A percentile compares a stretch with the other conserved stretches of the same genome.
Conservation (phyloP, 2,113 vertebrate species). For the Heliornis fulica region DNA sequence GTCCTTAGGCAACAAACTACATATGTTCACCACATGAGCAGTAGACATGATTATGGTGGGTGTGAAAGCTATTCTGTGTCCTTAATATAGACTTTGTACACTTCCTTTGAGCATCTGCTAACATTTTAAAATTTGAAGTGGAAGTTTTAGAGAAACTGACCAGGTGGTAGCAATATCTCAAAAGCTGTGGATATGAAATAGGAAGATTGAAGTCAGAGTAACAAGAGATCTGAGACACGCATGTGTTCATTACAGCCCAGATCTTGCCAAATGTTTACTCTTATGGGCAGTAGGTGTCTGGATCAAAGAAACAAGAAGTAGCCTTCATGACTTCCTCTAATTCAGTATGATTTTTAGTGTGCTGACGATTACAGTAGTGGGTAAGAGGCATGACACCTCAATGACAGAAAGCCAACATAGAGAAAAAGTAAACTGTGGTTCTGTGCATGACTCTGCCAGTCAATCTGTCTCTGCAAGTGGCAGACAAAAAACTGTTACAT, state of each 20-base stretch:
- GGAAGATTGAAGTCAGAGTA: background rate
- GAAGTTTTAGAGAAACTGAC: background rate
- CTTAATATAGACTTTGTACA: conserved; percentile 10
- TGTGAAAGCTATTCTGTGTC: background rate
- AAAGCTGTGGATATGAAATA: background rate
- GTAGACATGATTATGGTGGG: background rate
- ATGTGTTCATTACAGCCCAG: background rate
- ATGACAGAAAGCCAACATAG: background rate
- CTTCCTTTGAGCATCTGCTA: conserved; percentile 36
- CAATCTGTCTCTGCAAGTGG: background rate
- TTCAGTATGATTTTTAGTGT: background rate
- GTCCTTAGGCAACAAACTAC: background rate
- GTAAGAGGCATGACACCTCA: background rate
- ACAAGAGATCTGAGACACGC: background rate
- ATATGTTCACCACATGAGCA: conserved; percentile 43
- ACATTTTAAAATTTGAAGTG: conserved; percentile 10
- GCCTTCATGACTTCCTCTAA: background rate
- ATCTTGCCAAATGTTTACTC: background rate
- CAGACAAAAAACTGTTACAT: background rate
- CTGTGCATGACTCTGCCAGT: background rate
- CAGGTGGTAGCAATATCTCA: background rate
- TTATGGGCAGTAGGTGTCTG: background rate
- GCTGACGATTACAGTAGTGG: background rate
- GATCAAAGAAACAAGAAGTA: background rate
- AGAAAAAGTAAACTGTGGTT: background rate